Evolutionary conservation across 2,113 vertebrate species (phyloP), one percentile per base, ranked within the genome.

Genomic region (Daubentonia madagascariensis): DNA sequence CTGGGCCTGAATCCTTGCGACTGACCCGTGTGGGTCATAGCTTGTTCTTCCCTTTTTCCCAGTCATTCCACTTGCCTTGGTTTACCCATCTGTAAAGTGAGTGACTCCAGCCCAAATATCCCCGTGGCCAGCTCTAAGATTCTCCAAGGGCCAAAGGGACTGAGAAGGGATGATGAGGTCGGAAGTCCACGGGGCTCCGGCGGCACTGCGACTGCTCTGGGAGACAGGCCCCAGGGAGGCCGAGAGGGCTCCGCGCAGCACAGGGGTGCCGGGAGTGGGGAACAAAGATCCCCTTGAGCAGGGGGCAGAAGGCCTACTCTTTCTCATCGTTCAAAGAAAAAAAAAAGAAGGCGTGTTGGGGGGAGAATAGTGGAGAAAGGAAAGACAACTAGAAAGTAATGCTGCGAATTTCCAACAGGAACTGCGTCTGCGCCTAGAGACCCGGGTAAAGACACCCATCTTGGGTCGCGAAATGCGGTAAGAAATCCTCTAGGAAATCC

Each of bases 391-490:
- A 28, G 14, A 76, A 70, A 85, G 54, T 35, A 30, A 40, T n/a
- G 25, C 8, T 2, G 2, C n/a, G 8, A 14, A 63, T 85, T 85
- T 73, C 85, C 80, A 89, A 54, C 43, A 4, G 20, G 20, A 70
- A n/a, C 70, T 2, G 0, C 3, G 2, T 28, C n/a, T 37, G 48
- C 32, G 0, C 25, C 70, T 1, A 4, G 22, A n/a, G 75, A 25
- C 8, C 35, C 85, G 28, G 43, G 37, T 18, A n/a, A 35, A 37
- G 63, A 35, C 45, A 8, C 17, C 2, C 0, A 10, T 50, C 17
- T 30, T 3, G 72, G 48, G 45, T 48, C 4, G 0, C 4, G 35
- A 37, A 86, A 72, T 13, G n/a, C 5, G 0, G 4, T 16, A 37
- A 30, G 37, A 40, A 78, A 25, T 16, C 40, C 61, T 28, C 35